Base-by-base conservation (phyloP, 2,113 vertebrate species). In the Istiophorus platypterus region DNA sequence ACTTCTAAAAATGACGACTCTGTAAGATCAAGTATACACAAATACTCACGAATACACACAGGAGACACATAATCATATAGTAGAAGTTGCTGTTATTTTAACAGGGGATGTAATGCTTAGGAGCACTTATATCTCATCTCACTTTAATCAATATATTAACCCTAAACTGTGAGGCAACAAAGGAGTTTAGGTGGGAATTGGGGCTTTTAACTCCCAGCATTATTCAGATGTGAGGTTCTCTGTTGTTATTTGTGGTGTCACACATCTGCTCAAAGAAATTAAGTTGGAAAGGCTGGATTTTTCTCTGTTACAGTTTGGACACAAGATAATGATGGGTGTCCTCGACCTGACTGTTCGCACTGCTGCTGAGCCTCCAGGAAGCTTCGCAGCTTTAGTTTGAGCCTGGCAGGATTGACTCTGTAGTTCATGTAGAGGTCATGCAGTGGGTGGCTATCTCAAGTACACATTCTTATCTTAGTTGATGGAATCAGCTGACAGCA, bases 1-100 rank as follows among this genome's bases (percentile, higher is more conserved):
- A 58, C 92, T 7, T 74, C 95, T 27, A 99, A 97, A 94, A 96
- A 97, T 56, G 96, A 95, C 29, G 96, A 97, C 64, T 96, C 96
- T 86, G 98, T 99, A 86, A 96, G 96, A 77, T 39, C 20, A n/a
- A 17, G 9, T 37, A 47, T 31, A 39, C n/a, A 47, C 8, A 37
- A 42, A 68, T 39, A 54, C 14, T 13, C 54, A n/a, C 42, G 51
- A 14, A 76, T 5, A 61, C 31, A 14, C 7, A 37, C 45, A 12
- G 0, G 58, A 41, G 8, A 80, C 54, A 11, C 7, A 49, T 22
- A 49, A 26, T 29, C 37, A 66, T 51, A 24, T n/a, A 37, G 10
- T 37, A 41, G 24, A 47, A 74, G 51, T 61, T 9, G 22, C 11
- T 58, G 0, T 51, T 31, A 24, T 18, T 62, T 18, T 17, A 73